These are phyloP conservation scores for Actinostola sp. DNA, from an alignment of 92 coral and sea anemone species.

Conservation along the genomic window DNA sequence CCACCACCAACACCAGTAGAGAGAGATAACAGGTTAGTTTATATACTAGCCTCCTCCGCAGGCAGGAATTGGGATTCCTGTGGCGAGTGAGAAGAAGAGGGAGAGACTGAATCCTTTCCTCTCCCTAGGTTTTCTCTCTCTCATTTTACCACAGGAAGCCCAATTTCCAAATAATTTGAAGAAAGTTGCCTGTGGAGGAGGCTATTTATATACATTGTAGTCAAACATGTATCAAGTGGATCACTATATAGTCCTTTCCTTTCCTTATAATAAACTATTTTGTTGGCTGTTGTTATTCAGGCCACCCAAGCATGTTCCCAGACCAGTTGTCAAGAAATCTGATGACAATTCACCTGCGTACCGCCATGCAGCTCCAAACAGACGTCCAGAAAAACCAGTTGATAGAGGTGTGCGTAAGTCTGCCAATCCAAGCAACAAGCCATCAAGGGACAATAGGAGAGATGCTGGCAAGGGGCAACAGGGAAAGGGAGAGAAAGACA, in stretches of 20 bases:
- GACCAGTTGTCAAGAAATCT: slow-evolving; percentile 81
- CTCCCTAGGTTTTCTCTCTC: no score
- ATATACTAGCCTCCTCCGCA: slow-evolving; percentile 19
- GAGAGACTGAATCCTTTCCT: no score
- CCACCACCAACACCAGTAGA: slow-evolving; percentile 99
- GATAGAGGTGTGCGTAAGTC: slow-evolving; percentile 76
- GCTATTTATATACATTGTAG: no score
- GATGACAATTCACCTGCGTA: slow-evolving; percentile 84
- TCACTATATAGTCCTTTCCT: no score
- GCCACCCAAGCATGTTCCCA: slow-evolving; percentile 82
- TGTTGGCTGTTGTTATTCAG: no score
- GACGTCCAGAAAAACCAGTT: slow-evolving; percentile 71
- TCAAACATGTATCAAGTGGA: no score
- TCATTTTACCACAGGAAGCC: no score
- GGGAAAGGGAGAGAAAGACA: slow-evolving; percentile 70
- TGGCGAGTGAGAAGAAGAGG: no score
- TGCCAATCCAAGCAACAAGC: slow-evolving; percentile 69
- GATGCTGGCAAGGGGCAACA: slow-evolving; percentile 60
- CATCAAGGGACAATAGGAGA: slow-evolving; percentile 69
- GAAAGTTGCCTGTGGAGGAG: no score
- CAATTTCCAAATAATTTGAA: no score
- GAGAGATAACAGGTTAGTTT: slow-evolving; percentile 85
- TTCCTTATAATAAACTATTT: no score
- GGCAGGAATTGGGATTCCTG: no score
- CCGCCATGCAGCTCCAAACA: slow-evolving; percentile 66